A percentile compares a stretch with the other conserved stretches of the same genome.
phyloP scores from a whole-genome alignment of 2,113 vertebrate genomes.

The Leptosomus discolor region DNA sequence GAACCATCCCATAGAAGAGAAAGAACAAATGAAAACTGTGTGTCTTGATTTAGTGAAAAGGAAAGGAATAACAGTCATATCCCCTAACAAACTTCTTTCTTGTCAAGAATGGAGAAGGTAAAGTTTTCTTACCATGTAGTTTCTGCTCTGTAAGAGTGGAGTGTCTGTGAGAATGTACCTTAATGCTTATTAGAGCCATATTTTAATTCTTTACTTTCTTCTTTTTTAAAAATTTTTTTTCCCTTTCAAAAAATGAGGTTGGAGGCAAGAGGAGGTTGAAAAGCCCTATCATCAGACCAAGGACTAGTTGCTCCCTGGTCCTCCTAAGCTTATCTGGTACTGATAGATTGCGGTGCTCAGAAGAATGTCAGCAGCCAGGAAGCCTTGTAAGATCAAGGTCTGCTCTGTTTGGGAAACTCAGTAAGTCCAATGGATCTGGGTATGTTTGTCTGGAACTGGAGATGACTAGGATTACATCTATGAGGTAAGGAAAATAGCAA shows the following conservation, averaged over 20 bases:
- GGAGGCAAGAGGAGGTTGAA: not conserved
- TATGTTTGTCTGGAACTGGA: not conserved
- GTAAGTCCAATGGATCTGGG: not conserved
- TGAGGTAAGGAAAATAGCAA: not conserved
- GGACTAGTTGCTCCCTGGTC: not conserved
- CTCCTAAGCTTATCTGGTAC: not conserved
- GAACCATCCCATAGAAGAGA: not conserved
- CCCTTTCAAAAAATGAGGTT: not conserved
- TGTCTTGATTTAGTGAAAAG: not conserved
- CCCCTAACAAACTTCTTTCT: not conserved
- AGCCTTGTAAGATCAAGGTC: not conserved
- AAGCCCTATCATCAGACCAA: not conserved
- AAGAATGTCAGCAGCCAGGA: not conserved
- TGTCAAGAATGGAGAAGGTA: not conserved
- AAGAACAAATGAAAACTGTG: not conserved
- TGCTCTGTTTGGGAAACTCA: not conserved
- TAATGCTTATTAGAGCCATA: not conserved
- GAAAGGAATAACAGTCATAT: not conserved
- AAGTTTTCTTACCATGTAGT: not conserved
- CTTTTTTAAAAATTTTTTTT: too few relatives aligned
- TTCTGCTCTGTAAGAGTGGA: not conserved
- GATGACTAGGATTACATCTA: not conserved
- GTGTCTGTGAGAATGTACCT: not conserved
- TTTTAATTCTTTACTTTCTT: not conserved
- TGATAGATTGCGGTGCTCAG: not conserved